These are phyloP conservation scores for Luidia sarsii DNA, from an alignment of 53 echinoderm and acorn worm species.

Conservation along the genomic window DNA sequence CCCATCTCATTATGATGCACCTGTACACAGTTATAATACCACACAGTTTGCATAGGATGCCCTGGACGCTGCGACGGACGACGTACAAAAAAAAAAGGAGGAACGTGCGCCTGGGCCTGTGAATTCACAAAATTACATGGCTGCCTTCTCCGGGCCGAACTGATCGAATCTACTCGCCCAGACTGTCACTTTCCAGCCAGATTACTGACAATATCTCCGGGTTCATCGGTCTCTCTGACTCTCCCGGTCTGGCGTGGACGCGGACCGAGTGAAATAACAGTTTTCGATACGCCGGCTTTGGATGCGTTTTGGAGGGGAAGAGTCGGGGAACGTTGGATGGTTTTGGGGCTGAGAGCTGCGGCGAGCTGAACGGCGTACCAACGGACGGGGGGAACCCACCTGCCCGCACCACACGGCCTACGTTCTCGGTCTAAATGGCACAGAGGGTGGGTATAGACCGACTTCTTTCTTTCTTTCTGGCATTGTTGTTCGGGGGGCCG, in stretches of 20 bases:
- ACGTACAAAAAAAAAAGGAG: slow-evolving; percentile 18
- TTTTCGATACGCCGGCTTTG: no score
- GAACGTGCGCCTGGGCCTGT: slow-evolving; percentile 57
- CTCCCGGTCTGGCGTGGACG: slow-evolving; percentile 36
- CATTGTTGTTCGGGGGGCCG: slow-evolving; percentile 4
- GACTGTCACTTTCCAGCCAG: slow-evolving; percentile 57
- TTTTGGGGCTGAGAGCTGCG: slow-evolving; percentile 35
- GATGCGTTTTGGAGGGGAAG: slow-evolving; percentile 42
- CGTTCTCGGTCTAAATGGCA: slow-evolving; percentile 29
- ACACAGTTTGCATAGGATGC: slow-evolving; percentile 59
- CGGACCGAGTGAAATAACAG: slow-evolving; percentile 40
- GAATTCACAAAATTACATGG: slow-evolving; percentile 59
- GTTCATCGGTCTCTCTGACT: slow-evolving; percentile 54
- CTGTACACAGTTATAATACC: slow-evolving; percentile 60
- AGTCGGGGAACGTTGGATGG: slow-evolving; percentile 27
- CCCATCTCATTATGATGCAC: slow-evolving; percentile 60
- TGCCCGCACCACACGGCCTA: slow-evolving; percentile 30
- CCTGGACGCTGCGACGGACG: slow-evolving; percentile 23
- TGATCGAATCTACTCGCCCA: slow-evolving; percentile 53
- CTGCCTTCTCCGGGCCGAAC: slow-evolving; percentile 51
- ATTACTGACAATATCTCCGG: slow-evolving; percentile 54
- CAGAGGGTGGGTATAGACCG: slow-evolving; percentile 31
- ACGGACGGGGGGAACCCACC: neutral
- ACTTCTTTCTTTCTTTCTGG: no score
- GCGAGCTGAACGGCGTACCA: slow-evolving; percentile 3